Base-by-base conservation (phyloP, 2,888 invertebrate species). In the Hylaea fasciaria region DNA sequence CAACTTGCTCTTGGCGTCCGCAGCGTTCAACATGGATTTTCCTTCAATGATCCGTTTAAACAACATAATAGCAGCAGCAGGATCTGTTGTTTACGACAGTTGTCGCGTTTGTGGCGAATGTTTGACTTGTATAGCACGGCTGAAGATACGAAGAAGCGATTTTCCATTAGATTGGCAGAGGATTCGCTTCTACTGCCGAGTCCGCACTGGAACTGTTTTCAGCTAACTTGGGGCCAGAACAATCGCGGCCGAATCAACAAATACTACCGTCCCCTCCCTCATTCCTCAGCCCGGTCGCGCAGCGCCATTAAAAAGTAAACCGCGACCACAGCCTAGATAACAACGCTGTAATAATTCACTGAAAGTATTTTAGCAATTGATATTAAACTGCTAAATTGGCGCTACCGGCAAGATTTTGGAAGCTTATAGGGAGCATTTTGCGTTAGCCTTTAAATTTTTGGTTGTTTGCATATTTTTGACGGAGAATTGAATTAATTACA, bases 21-120 rank as follows among this genome's bases (percentile, higher is more conserved):
- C 83, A 55, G 81, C 77, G 71, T 90, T 93, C 92, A 93, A 86
- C 91, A 91, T 81, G 87, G 92, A 89, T 77, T 92, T 91, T 93
- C 93, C 84, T 91, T 92, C 87, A 87, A 93, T 82, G 92, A 93
- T 84, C 91, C 92, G 92, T 93, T 93, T 91, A 91, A 91, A 86
- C 92, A 93, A 82, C 93, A 93, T 93, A 93, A 83, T 90, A 93
- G 81, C 65, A 93, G 78, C 32, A 93, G 76, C 64, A 93, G 83
- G 63, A 93, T 91, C 78, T 92, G 91, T 79, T 91, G 91, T 76
- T 92, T 92, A 64, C 91, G 83, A 77, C 91, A 92, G 70, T 83
- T 87, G 78, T 90, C 89, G 56, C 89, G 85, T 77, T 89, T 87
- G 70, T 86, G 83, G 64, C 84, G 89, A 86, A 91, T 91, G 82